Evolutionary conservation across 2,113 vertebrate genomes (phyloP), one percentile per base, ranked within the genome.

Genomic region (Dolichallabes microphthalmus): DNA sequence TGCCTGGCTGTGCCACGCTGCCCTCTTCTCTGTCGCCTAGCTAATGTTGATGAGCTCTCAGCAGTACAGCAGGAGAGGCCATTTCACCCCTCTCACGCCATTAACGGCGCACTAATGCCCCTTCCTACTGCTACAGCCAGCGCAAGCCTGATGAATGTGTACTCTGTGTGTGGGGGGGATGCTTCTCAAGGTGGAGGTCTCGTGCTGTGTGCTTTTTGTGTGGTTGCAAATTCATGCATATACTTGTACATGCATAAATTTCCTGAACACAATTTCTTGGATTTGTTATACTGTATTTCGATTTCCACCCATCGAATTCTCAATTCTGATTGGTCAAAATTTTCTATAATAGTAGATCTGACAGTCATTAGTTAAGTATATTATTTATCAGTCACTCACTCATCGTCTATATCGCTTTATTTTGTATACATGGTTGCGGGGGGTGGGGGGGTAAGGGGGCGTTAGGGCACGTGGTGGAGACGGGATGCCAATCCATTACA

Each of bases 21-120:
- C 63, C 45, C 82, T 61, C 69, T 39, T n/a, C 79, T 91, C 97
- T 96, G 97, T 95, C 96, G 96, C 91, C 92, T 92, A 91, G 90
- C 92, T 87, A 93, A 96, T 94, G 96, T 96, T 99, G 99, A 99
- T 99, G 97, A 97, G 95, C 96, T 96, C 95, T 94, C 94, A 96
- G 97, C 96, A 96, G 97, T 96, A 91, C 95, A 90, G 95, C 93
- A 94, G 94, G 93, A 96, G 95, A 93, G 95, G 95, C 96, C 96
- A 97, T 98, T 97, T 96, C 93, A 96, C 96, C 96, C 96, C 95
- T 97, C 96, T 97, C 97, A 96, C 96, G 94, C 95, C 97, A 99
- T 99, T 99, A 99, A 96, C 96, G 95, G 97, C 98, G 96, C 96
- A 96, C 97, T 99, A 98, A 98, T 96, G 95, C 93, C 94, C 93